Evolutionary conservation across 1,140 invertebrate species (phyloP).

Genomic region (Heliothis subflexa): DNA sequence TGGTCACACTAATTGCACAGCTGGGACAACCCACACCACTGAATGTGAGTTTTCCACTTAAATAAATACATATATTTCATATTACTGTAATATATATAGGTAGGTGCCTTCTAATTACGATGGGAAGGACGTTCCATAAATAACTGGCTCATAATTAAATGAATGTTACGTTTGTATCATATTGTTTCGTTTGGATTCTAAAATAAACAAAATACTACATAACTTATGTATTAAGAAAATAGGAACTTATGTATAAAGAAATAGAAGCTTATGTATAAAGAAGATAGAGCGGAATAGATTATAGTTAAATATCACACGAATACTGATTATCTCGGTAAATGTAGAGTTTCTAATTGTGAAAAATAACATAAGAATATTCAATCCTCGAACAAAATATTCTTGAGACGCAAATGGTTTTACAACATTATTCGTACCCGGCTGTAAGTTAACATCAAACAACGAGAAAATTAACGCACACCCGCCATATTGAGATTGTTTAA

Average conservation of each 20-base stretch:
- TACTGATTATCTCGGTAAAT: too few species aligned
- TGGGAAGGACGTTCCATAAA: conserved; percentile 35
- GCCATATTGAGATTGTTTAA: conserved; percentile 83
- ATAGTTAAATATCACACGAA: background rate
- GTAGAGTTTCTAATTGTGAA: background rate
- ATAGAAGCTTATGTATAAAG: background rate
- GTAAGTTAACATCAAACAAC: conserved; percentile 44
- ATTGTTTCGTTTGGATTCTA: background rate
- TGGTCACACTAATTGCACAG: conserved; percentile 83
- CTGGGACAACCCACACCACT: conserved; percentile 70
- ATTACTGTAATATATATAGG: conserved; percentile 34
- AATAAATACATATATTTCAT: conserved; percentile 58
- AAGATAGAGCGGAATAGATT: background rate
- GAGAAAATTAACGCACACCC: conserved; percentile 74
- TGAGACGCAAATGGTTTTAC: conserved; percentile 17
- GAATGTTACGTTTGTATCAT: conserved; percentile 10
- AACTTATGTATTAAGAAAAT: background rate
- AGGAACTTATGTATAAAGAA: too few species aligned
- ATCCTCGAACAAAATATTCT: background rate
- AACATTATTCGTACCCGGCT: conserved; percentile 31
- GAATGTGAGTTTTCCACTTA: conserved; percentile 74
- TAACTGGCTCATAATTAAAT: conserved; percentile 40
- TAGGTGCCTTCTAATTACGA: conserved; percentile 41
- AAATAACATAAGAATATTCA: background rate
- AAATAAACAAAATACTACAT: too few species aligned